Conservation (phyloP, 1,140 invertebrate species). For the Drosophila sturtevanti region DNA sequence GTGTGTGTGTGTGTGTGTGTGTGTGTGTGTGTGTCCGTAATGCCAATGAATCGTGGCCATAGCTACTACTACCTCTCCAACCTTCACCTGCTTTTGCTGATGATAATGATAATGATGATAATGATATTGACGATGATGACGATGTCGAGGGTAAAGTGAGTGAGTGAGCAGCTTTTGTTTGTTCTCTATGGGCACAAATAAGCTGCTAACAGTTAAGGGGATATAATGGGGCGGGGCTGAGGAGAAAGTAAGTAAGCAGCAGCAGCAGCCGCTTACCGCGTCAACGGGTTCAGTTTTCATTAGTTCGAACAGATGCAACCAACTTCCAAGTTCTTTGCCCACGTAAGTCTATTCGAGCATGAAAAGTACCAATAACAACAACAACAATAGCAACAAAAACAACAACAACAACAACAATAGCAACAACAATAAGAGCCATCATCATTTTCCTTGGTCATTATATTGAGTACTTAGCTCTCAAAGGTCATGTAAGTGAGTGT, state of each 20-base stretch:
- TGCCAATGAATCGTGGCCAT: slow-evolving; percentile 7
- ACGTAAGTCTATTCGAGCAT: neutral
- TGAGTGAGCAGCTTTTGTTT: slow-evolving; percentile 3
- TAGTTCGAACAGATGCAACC: slow-evolving; percentile 4
- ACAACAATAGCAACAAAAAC: neutral
- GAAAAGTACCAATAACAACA: neutral
- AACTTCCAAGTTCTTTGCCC: neutral
- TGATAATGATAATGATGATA: neutral
- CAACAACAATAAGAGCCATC: neutral
- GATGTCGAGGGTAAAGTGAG: neutral
- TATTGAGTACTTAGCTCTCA: slow-evolving; percentile 8
- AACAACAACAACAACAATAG: neutral
- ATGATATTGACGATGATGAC: neutral
- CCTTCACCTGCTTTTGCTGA: neutral
- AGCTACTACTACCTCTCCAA: neutral
- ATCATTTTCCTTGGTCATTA: slow-evolving; percentile 4
- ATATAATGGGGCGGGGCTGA: neutral
- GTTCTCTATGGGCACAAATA: slow-evolving; percentile 2
- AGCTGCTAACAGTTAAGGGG: neutral
- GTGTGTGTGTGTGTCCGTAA: neutral
- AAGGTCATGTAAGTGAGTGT: slow-evolving; percentile 9
- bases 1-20: neutral
- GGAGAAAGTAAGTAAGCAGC: no score
- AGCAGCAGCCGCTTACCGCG: neutral
- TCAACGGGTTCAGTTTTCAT: slow-evolving; percentile 7